These are phyloP conservation scores for Willisornis vidua DNA, from an alignment of 2,113 vertebrate genomes.

Conservation along the genomic window DNA sequence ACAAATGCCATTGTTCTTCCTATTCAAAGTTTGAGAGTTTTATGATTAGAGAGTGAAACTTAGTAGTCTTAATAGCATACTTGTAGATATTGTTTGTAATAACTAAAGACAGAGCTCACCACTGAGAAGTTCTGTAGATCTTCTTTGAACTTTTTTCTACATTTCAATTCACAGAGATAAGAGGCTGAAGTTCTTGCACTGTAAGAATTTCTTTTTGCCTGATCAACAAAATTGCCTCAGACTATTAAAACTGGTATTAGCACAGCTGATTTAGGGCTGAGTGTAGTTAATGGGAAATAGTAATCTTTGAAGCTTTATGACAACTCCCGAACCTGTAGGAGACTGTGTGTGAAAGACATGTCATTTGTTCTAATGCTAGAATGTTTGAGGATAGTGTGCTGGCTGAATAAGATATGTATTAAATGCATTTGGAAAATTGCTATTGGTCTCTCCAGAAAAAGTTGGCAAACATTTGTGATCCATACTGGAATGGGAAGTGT, in stretches of 20 bases:
- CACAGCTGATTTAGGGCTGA: not conserved
- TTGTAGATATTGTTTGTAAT: not conserved
- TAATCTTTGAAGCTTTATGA: not conserved
- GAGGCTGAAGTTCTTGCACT: not conserved
- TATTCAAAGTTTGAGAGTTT: not conserved
- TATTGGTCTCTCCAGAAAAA: not conserved
- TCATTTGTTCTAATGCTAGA: not conserved
- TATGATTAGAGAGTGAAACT: not conserved
- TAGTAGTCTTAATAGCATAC: not conserved
- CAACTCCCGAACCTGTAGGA: not conserved
- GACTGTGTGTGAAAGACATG: not conserved
- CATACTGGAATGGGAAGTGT: not conserved
- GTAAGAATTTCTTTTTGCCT: not conserved
- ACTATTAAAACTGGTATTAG: not conserved
- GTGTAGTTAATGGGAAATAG: not conserved
- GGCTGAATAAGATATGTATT: not conserved
- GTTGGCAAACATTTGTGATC: not conserved
- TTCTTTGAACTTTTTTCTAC: not conserved
- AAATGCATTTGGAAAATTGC: not conserved
- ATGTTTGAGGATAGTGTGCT: not conserved
- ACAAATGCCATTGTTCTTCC: not conserved
- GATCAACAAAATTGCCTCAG: not conserved
- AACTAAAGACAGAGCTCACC: not conserved
- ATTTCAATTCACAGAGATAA: not conserved
- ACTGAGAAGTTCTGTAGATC: not conserved